Percentiles rank a stretch among this genome's conserved stretches.
Evolutionary conservation across 1,140 invertebrate genomes (phyloP).

Genomic region (Zaprionus kolodkinae): DNA sequence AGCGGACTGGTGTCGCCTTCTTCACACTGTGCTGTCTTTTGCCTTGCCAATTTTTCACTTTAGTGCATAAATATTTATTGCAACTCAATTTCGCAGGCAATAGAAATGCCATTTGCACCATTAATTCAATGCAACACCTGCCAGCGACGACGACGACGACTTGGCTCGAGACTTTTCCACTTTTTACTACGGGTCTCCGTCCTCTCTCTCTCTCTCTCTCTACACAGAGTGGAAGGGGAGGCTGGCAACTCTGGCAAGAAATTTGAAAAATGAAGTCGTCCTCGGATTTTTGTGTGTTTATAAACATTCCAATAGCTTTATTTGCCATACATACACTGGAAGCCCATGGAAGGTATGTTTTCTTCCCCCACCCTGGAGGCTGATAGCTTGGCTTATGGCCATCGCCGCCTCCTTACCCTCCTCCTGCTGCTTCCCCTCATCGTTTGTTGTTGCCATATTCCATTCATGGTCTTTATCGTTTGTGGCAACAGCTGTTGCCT

Average conservation of each 20-base stretch:
- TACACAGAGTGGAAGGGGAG: not conserved
- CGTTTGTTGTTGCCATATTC: conserved; percentile 47
- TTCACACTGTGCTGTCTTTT: conserved; percentile 52
- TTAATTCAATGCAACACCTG: conserved; percentile 82
- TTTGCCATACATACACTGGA: conserved; percentile 41
- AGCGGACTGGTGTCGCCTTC: conserved; percentile 19
- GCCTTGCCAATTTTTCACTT: conserved; percentile 79
- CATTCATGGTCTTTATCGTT: conserved; percentile 81
- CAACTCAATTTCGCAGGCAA: conserved; percentile 81
- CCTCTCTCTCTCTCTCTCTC: not conserved
- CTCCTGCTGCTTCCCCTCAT: no score
- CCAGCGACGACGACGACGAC: conserved; percentile 65
- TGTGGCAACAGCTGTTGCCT: conserved; percentile 81
- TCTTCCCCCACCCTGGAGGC: not conserved
- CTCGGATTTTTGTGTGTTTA: conserved; percentile 77
- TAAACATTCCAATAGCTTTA: conserved; percentile 73
- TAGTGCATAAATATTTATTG: conserved; percentile 82
- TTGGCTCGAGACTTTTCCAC: conserved; percentile 61
- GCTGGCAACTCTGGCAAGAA: conserved; percentile 43
- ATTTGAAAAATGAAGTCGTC: conserved; percentile 81
- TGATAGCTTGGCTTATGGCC: conserved; percentile 43
- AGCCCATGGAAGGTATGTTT: not conserved
- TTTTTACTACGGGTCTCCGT: conserved; percentile 26
- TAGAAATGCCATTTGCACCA: conserved; percentile 82
- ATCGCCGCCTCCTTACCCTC: conserved; percentile 5